Base-by-base conservation (phyloP, 2,113 vertebrate genomes). In the Polypterus senegalus region DNA sequence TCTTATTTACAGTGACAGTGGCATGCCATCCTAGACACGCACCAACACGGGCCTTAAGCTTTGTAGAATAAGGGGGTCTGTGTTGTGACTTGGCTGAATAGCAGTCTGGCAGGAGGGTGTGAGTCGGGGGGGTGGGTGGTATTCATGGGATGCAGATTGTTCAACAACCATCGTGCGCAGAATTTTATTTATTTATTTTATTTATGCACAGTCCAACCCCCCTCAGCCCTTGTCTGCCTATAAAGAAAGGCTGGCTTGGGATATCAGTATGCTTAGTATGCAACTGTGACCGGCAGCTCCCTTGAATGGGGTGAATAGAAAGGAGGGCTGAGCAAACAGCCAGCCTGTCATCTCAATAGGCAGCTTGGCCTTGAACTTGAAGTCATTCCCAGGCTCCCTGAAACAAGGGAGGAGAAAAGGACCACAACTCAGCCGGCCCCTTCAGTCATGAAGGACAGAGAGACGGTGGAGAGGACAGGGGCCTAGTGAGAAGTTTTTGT, bases 291-390 rank as follows among this genome's bases (percentile, higher is more conserved):
- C 67, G 72, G 60, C 67, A 70, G 57, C 47, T 67, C 62, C 66
- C 67, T 65, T 61, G 58, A 60, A 58, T 46, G 61, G 61, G 61
- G 63, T 86, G 83, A 87, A 87, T 84, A 73, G 80, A 71, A 74
- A 76, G 68, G 74, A 71, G 76, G 79, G 81, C 79, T 86, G 80
- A 82, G 81, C 81, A 84, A 85, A 87, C 83, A 86, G 83, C 84
- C 81, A 70, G 85, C 65, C 83, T 86, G 85, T 86, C 85, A 85
- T 74, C 81, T 85, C 83, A 86, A 87, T 84, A 84, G 83, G 83
- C 79, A 82, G 83, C 81, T 79, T 83, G 81, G 78, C 83, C 82
- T 46, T 87, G 85, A 87, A 87, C 85, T 83, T 80, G 65, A 81
- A 86, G 81, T 82, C 73, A 80, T 84, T 85, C 85, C 83, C 83